Evolutionary conservation across 2,888 invertebrate genomes (phyloP), one percentile per base, ranked within the genome.

Genomic region (Drosophila gaucha): DNA sequence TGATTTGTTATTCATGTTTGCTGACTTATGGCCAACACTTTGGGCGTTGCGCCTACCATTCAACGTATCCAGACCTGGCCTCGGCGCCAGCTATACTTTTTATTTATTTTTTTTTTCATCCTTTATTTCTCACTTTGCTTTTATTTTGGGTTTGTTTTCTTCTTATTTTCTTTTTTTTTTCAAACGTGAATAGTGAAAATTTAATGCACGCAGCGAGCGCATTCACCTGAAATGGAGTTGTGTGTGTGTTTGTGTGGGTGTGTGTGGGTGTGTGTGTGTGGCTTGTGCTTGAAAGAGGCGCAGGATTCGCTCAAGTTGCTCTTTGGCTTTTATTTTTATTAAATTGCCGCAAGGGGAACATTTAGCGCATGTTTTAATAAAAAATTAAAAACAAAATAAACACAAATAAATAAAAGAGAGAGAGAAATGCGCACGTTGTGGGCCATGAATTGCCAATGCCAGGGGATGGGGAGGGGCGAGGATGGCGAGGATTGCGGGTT

Each of bases 1-100:
- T 89, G 88, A 89, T 88, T 88, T 89, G 89, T 89, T 88, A 88
- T 89, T 89, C 88, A 88, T 88, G 88, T 87, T 83, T 85, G 80
- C 88, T 88, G 89, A 88, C 89, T 89, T 88, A 88, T 88, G 80
- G 89, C 78, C 86, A 88, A 83, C 88, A 86, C 84, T 84, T 86
- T 80, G 78, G 87, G 79, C 77, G 73, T 71, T 75, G 86, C 73
- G 86, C 82, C 82, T 83, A 87, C 82, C 78, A 78, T 85, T 85
- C 79, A 75, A 70, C 76, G 60, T 67, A 70, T 56, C 68, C 68
- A 75, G 56, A 66, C 56, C 65, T 38, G 16, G 47, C 41, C 28
- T 43, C 47, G 87, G 78, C 67, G 63, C 72, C 63, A 57, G 24
- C 41, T 62, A 47, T 47, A 38, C 60, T 62, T 59, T 73, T 47